Conservation (phyloP, 2,113 vertebrate genomes). For the Xerus inauris region DNA sequence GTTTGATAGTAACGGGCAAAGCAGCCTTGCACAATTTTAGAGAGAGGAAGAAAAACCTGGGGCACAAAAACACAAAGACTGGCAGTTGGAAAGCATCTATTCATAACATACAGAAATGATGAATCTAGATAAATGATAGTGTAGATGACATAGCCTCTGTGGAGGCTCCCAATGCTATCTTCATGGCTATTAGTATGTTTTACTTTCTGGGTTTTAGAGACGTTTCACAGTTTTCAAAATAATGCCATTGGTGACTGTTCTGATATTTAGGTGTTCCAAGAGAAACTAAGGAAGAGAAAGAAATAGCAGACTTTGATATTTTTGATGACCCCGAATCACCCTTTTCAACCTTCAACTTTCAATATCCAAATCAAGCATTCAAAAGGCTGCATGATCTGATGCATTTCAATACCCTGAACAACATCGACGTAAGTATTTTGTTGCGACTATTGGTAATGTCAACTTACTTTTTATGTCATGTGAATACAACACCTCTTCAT, state of each 20-base stretch:
- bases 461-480: not conserved
- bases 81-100: not conserved
- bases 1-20: not conserved
- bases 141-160: not conserved
- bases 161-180: not conserved
- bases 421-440: conserved; percentile 91
- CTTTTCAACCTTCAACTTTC: conserved; percentile 98
- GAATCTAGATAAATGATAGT: not conserved
- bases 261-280: conserved; percentile 90
- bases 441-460: rapidly evolving
- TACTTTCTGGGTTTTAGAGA: not conserved
- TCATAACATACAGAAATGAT: not conserved
- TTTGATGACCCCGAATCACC: conserved; percentile 96
- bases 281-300: conserved; percentile 93
- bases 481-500: not conserved
- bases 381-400: conserved; percentile 96
- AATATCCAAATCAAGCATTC: conserved; percentile 95
- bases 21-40: not conserved
- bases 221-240: conserved; percentile 12
- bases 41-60: not conserved
- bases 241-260: conserved; percentile 45
- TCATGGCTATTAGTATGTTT: not conserved
- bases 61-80: not conserved
- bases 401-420: conserved; percentile 99
- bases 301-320: conserved; percentile 97